Conservation (phyloP, 2,888 invertebrate species). For the Agrochola macilenta region DNA sequence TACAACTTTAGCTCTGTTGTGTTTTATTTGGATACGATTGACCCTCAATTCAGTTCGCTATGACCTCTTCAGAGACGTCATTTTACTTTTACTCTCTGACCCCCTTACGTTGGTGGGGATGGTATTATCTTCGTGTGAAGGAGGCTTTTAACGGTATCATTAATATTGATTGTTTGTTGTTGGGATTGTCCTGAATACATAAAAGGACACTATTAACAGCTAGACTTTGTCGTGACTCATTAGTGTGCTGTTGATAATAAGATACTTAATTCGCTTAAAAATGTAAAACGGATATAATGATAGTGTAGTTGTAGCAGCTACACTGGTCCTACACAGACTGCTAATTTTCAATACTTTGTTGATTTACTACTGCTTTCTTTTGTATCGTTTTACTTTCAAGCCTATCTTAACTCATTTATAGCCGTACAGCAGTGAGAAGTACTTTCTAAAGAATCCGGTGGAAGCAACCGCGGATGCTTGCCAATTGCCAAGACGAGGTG, state of each 20-base stretch:
- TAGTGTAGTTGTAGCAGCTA: not conserved
- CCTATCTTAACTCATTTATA: slow-evolving; percentile 37
- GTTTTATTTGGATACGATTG: slow-evolving; percentile 48
- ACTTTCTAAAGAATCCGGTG: slow-evolving; percentile 84
- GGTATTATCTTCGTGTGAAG: slow-evolving; percentile 36
- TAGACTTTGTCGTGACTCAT: slow-evolving; percentile 12
- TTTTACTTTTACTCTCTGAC: slow-evolving; percentile 63
- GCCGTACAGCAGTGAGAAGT: slow-evolving; percentile 36
- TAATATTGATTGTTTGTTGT: slow-evolving; percentile 50
- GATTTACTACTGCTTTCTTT: slow-evolving; percentile 18
- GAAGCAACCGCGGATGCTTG: slow-evolving; percentile 74
- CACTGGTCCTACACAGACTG: not conserved
- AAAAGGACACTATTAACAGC: slow-evolving; percentile 40
- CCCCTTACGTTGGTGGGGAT: slow-evolving; percentile 41
- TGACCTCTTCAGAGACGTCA: slow-evolving; percentile 44
- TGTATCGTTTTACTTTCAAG: slow-evolving; percentile 45
- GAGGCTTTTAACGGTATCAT: slow-evolving; percentile 58
- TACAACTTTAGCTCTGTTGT: slow-evolving; percentile 10
- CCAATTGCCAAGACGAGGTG: slow-evolving; percentile 67
- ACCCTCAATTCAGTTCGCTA: slow-evolving; percentile 42
- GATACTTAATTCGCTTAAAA: not conserved
- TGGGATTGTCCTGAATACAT: slow-evolving; percentile 43
- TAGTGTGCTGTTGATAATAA: not conserved
- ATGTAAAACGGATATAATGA: not conserved
- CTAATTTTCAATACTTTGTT: not conserved